A percentile compares a stretch with the other conserved stretches of the same genome.
phyloP scores from a whole-genome alignment of 1,140 invertebrate genomes.

The Bombus soroeensis region DNA sequence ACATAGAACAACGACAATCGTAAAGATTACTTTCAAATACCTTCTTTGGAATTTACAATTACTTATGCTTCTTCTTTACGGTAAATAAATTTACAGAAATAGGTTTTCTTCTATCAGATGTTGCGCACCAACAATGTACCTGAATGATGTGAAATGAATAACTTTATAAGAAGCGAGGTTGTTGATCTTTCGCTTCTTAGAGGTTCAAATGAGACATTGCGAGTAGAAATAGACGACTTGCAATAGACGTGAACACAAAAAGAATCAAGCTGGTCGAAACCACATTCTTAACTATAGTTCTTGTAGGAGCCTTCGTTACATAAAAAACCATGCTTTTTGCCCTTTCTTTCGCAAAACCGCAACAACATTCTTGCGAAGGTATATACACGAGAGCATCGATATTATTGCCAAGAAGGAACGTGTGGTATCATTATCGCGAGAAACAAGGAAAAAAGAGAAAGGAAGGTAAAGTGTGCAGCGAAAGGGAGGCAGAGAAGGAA shows the following conservation, averaged over 20 bases:
- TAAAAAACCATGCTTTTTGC: neutral
- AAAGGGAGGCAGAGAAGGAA: neutral
- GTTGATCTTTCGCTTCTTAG: too few species aligned
- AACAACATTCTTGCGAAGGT: neutral
- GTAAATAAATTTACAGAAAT: neutral
- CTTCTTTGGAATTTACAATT: neutral
- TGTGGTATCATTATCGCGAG: neutral
- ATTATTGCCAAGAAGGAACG: neutral
- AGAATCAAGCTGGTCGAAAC: neutral
- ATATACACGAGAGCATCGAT: neutral
- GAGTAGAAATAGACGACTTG: too few species aligned
- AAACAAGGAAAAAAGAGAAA: neutral
- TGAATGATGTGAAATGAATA: neutral
- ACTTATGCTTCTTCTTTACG: neutral
- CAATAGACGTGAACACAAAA: neutral
- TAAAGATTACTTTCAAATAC: neutral
- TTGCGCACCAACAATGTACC: neutral
- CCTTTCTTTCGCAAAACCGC: neutral
- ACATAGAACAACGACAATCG: too few species aligned
- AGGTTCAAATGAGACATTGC: too few species aligned
- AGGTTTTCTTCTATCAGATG: too few species aligned
- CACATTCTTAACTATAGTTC: neutral
- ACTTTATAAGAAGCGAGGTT: neutral
- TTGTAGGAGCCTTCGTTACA: neutral
- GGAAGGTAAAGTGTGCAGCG: neutral